Evolutionary conservation across 2,113 vertebrate genomes (phyloP).

Genomic region (Oncorhynchus mykiss): DNA sequence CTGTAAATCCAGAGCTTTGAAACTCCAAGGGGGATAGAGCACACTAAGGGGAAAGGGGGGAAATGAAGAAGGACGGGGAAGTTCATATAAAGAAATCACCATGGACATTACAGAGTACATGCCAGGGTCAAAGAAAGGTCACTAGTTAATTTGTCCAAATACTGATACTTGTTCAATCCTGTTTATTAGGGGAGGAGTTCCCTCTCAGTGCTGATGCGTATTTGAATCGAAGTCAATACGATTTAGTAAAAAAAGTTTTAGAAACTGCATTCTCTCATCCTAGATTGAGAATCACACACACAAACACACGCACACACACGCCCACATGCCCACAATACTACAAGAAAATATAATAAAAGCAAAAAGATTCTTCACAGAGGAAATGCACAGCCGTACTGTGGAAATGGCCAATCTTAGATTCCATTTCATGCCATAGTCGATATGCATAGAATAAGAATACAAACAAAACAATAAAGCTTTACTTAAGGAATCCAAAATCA

Average conservation of each 20-base stretch:
- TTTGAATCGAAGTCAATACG: conserved; percentile 36
- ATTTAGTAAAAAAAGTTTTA: conserved; percentile 40
- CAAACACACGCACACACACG: conserved; percentile 31
- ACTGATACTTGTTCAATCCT: conserved; percentile 10
- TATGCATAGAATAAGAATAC: conserved; percentile 71
- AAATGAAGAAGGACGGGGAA: background rate
- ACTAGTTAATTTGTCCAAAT: background rate
- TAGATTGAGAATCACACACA: conserved; percentile 14
- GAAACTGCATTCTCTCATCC: conserved; percentile 7
- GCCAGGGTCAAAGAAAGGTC: conserved; percentile 1
- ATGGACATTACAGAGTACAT: background rate
- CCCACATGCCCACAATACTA: conserved; percentile 27
- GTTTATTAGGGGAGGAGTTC: conserved; percentile 30
- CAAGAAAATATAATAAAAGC: conserved; percentile 42
- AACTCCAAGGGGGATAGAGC: background rate
- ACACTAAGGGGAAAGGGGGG: background rate
- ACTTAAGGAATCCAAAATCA: conserved; percentile 57
- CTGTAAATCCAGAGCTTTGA: conserved; percentile 5
- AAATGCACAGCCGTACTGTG: conserved; percentile 62
- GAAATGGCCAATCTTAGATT: conserved; percentile 50
- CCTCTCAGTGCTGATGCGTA: conserved; percentile 51
- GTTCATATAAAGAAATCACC: background rate
- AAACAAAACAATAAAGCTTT: conserved; percentile 56
- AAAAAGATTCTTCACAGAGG: conserved; percentile 52
- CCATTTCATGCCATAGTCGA: conserved; percentile 66